phyloP scores from a whole-genome alignment of 1,140 invertebrate species.

The Chionoecetes opilio region DNA sequence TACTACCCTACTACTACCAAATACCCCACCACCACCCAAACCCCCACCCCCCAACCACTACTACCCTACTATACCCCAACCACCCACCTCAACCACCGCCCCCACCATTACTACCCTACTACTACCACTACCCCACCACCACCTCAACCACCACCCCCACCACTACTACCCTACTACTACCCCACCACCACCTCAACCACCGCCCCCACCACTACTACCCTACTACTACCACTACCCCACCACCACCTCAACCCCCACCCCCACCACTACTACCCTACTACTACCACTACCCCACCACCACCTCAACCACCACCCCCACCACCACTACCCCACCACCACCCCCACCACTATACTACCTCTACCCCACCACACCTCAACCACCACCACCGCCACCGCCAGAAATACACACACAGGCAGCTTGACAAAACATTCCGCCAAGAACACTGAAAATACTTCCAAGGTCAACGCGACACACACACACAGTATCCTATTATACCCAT shows the following conservation, averaged over 20 bases:
- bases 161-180: too few relatives aligned
- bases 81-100: too few relatives aligned
- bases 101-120: too few relatives aligned
- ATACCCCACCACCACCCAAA: not conserved
- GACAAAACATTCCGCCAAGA: conserved; percentile 28
- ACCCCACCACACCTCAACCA: not conserved
- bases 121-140: too few relatives aligned
- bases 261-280: not conserved
- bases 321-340: not conserved
- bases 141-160: too few relatives aligned
- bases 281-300: not conserved
- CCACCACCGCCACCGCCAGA: not conserved
- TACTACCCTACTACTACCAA: not conserved
- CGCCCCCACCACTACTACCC: too few relatives aligned
- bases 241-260: too few relatives aligned
- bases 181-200: too few relatives aligned
- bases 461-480: not conserved
- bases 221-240: not conserved
- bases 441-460: not conserved
- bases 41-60: not conserved
- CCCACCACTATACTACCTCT: not conserved
- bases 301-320: not conserved
- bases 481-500: not conserved
- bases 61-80: not conserved
- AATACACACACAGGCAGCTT: not conserved